phyloP scores from a whole-genome alignment of 2,888 invertebrate genomes.

The Brachylomia viminalis region DNA sequence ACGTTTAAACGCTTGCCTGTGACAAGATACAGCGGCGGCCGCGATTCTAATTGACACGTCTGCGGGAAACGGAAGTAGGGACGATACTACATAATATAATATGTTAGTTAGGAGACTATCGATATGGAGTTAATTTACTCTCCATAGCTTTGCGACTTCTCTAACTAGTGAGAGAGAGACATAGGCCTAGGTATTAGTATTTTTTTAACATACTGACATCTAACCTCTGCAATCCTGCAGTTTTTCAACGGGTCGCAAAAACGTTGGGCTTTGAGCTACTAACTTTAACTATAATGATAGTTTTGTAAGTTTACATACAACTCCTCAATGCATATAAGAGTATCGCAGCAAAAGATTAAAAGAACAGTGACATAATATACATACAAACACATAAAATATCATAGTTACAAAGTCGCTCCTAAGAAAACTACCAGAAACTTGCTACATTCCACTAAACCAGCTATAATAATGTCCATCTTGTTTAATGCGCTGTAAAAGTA shows the following conservation, averaged over 20 bases:
- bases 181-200: neutral
- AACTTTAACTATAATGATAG: neutral
- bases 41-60: conserved; percentile 83
- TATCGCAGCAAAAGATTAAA: neutral
- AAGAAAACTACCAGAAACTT: neutral
- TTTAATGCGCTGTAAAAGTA: neutral
- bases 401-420: neutral
- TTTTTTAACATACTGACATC: neutral
- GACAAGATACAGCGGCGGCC: conserved; percentile 73
- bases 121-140: conserved; percentile 24
- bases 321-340: neutral
- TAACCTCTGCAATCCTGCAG: neutral
- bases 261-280: neutral
- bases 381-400: neutral
- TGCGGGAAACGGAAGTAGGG: conserved; percentile 71
- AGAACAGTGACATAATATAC: neutral
- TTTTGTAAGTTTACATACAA: neutral
- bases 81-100: no score
- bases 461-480: neutral
- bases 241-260: neutral
- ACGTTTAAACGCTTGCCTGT: conserved; percentile 71
- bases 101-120: conserved; percentile 28
- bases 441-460: neutral
- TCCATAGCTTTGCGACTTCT: neutral
- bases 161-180: neutral